These are phyloP conservation scores for Drosophila azteca DNA, from an alignment of 1,140 invertebrate species.

Conservation along the genomic window DNA sequence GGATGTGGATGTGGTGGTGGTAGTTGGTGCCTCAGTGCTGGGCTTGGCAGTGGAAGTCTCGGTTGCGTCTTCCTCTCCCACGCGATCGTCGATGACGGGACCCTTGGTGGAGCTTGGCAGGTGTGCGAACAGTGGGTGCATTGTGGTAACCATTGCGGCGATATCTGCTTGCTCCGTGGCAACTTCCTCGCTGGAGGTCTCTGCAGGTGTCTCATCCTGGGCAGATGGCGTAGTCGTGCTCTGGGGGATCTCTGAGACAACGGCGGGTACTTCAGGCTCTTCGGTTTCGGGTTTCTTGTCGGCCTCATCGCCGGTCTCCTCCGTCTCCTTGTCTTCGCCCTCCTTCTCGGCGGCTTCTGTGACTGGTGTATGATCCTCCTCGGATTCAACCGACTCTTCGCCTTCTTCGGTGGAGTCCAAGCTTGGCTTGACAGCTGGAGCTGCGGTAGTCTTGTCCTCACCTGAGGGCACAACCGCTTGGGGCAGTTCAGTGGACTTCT, in stretches of 20 bases:
- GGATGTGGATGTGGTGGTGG: conserved; percentile 45
- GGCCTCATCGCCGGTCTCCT: conserved; percentile 25
- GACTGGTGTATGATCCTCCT: conserved; percentile 60
- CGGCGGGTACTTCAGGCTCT: conserved; percentile 46
- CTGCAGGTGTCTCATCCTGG: conserved; percentile 47
- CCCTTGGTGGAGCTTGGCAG: conserved; percentile 45
- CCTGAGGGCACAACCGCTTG: conserved; percentile 28
- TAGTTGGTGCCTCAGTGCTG: conserved; percentile 34
- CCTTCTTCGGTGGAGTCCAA: conserved; percentile 69
- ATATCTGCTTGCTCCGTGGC: conserved; percentile 32
- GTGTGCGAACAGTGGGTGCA: conserved; percentile 70
- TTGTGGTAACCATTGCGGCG: conserved; percentile 41
- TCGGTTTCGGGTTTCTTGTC: conserved; percentile 46
- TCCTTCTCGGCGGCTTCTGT: conserved; percentile 39
- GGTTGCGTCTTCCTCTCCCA: conserved; percentile 43
- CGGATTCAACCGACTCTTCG: conserved; percentile 72
- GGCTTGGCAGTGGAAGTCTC: conserved; percentile 27
- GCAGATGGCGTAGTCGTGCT: conserved; percentile 22
- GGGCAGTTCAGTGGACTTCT: conserved; percentile 33
- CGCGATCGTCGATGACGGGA: conserved; percentile 50
- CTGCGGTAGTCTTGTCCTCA: conserved; percentile 44
- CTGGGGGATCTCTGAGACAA: conserved; percentile 52
- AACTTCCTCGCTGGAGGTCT: conserved; percentile 45
- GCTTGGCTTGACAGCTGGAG: conserved; percentile 49
- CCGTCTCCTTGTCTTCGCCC: conserved; percentile 38